Conservation (phyloP, 2,888 invertebrate species). For the Stenchaetothrips biformis region DNA sequence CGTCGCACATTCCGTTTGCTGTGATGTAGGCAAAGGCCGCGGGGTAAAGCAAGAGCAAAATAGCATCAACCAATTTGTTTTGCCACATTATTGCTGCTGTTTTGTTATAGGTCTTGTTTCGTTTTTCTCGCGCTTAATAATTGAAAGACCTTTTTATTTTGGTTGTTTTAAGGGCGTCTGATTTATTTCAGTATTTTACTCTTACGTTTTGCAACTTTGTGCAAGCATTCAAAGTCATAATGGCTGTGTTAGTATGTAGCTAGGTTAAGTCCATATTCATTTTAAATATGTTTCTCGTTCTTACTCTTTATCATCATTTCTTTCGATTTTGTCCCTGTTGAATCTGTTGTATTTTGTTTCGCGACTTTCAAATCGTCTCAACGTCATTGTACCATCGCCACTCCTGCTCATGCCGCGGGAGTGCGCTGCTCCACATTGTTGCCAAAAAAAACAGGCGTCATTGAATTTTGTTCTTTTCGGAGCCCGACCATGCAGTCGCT, state of each 20-base stretch:
- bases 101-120: background rate
- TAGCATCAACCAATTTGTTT: slow-evolving; percentile 1
- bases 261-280: slow-evolving; percentile 21
- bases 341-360: background rate
- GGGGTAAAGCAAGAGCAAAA: background rate
- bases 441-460: no score
- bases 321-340: background rate
- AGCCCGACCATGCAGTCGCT: no score
- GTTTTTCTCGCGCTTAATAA: background rate
- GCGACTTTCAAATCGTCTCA: no score
- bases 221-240: slow-evolving; percentile 23
- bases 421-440: no score
- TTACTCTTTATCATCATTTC: background rate
- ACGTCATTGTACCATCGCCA: no score
- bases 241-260: slow-evolving; percentile 23
- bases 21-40: slow-evolving; percentile 24
- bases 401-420: no score
- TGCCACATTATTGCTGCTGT: background rate
- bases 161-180: background rate
- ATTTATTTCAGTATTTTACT: slow-evolving; percentile 17
- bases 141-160: background rate
- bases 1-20: slow-evolving; percentile 19
- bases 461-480: no score
- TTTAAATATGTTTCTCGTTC: background rate
- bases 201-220: slow-evolving; percentile 6